Base-by-base conservation (phyloP, 2,797 vertebrate genomes). In the Coendou prehensilis region DNA sequence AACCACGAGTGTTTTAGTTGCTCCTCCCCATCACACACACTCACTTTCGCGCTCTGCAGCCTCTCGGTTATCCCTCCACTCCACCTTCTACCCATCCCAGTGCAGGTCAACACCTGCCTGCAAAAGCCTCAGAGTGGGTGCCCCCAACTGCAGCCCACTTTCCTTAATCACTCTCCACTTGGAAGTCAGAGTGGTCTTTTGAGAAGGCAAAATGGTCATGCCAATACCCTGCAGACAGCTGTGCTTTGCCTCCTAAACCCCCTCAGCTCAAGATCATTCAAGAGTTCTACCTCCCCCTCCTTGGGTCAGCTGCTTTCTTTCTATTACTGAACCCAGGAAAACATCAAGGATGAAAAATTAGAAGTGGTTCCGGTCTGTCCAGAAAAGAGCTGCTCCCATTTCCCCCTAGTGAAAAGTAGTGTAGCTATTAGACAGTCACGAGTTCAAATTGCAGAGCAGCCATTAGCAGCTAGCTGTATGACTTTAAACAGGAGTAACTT, bases 1-100 rank as follows among this genome's bases (percentile, higher is more conserved):
- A n/a, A 14, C 23, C 80, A 22, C 0, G 0, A 86, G 7, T 45
- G 15, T 76, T 5, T 7, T 0, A 18, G 17, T 30, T 1, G 30
- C 22, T 52, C 5, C n/a, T 57, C 14, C 33, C 45, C 18, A 15
- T 37, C 78, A 61, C 6, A 13, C 1, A 22, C 26, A 15, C 6
- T 26, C n/a, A 15, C 33, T 17, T 33, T 7, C 3, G 9, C 9
- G 4, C 13, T 45, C 69, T 47, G 30, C 54, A 28, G 41, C 15
- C 20, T 61, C 78, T 20, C 50, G 41, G 6, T 56, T 17, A 26
- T 33, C 13, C 30, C 30, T 14, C 37, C 1, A 28, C 17, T 41
- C 30, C 28, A 37, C 17, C 30, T 67, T 87, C 73, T 13, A 5
- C 37, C 85, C 18, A 69, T 20, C 17, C 10, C 26, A 33, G 54